These are phyloP conservation scores for Entomobrya multifasciata DNA, from an alignment of 2,888 invertebrate genomes.

Conservation along the genomic window DNA sequence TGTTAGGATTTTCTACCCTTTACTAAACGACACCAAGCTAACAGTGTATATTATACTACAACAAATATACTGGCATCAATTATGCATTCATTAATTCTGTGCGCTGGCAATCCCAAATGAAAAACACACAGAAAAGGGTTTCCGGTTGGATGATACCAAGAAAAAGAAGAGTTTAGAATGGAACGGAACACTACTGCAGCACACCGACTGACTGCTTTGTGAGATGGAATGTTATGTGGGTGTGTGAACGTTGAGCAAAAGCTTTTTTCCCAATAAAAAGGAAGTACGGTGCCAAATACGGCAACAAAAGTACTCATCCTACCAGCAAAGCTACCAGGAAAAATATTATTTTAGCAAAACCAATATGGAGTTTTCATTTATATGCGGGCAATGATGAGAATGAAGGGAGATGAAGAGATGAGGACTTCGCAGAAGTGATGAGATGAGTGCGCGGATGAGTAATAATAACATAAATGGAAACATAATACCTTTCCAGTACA, in stretches of 20 bases:
- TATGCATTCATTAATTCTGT: slow-evolving; percentile 70
- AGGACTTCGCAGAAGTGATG: no score
- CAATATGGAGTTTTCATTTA: neutral
- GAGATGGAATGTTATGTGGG: neutral
- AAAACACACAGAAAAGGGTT: slow-evolving; percentile 33
- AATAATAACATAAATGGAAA: no score
- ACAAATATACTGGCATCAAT: slow-evolving; percentile 50
- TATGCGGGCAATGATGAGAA: no score
- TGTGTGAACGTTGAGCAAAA: neutral
- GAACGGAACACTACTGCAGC: no score
- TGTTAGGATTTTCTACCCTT: neutral
- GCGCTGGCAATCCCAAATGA: slow-evolving; percentile 40
- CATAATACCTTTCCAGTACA: no score
- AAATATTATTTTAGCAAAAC: slow-evolving; percentile 12
- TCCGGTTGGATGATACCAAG: slow-evolving; percentile 54
- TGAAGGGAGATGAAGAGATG: neutral
- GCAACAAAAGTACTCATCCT: neutral
- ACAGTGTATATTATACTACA: no score
- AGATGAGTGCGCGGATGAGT: no score
- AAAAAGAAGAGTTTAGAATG: slow-evolving; percentile 2
- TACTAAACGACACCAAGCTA: no score
- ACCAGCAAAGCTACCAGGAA: neutral
- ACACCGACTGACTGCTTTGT: no score
- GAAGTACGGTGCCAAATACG: slow-evolving; percentile 35
- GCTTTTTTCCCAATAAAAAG: neutral